Evolutionary conservation across 2,113 vertebrate genomes (phyloP), one percentile per base, ranked within the genome.

Genomic region (Hylia prasina): DNA sequence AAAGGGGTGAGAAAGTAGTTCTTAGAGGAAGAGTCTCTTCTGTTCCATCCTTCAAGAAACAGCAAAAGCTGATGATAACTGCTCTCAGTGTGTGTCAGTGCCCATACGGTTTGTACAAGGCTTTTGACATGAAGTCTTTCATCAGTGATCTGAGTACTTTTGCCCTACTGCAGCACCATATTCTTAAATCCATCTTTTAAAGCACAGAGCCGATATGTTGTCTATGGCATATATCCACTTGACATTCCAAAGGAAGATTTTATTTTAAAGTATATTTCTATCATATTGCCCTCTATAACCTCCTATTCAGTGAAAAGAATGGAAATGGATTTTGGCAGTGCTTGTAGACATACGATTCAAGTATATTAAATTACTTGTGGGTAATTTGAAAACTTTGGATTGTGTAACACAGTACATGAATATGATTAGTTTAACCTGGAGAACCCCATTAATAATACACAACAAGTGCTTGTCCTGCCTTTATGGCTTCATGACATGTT

Each of bases 361-460:
- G 40, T 88, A 76, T 82, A 96, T 96, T 95, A 96, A 97, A 96
- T 96, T 96, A 87, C n/a, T 89, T 91, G 72, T 60, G 64, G 72
- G 58, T 80, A 96, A 97, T 94, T 93, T 97, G 82, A 97, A 78
- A 91, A 93, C 64, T 94, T 92, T 87, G 65, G 76, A 70, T 93
- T 64, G 51, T 76, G 25, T 91, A 93, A 95, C 80, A 83, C 18
- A 87, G 39, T 77, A 44, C 48, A 92, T 87, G 88, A 97, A 92
- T 91, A 87, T 84, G 76, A 97, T 97, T 95, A 96, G 68, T 75
- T 97, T 97, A 96, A 98, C 86, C 82, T 40, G 27, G 25, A 76
- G 81, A 94, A 96, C 50, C 19, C 85, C 69, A 89, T 97, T 97
- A 96, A 95, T 94, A 95, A 96, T 92, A 86, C 9, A 80, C 33